Evolutionary conservation across 2,113 vertebrate species (phyloP).

Genomic region (Brienomyrus brachyistius): DNA sequence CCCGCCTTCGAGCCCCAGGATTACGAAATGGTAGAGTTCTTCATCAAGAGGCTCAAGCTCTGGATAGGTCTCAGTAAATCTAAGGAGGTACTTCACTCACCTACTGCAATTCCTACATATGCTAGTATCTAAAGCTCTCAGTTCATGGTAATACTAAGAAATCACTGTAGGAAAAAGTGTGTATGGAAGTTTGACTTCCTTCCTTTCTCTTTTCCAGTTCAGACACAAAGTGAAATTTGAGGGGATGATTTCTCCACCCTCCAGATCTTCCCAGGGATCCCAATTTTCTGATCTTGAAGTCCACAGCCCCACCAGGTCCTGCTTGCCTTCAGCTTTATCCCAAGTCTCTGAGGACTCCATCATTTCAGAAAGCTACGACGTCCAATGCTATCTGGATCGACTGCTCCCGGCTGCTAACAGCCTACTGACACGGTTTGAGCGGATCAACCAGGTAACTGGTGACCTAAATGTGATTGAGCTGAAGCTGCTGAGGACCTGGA

Average conservation of each 20-base stretch:
- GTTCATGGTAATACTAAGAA: neutral
- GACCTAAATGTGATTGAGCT: slow-evolving; percentile 56
- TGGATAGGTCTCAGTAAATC: slow-evolving; percentile 70
- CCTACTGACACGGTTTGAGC: slow-evolving; percentile 57
- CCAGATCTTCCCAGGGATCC: slow-evolving; percentile 55
- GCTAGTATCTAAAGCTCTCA: neutral
- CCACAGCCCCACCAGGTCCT: slow-evolving; percentile 12
- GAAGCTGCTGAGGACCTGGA: slow-evolving; percentile 45
- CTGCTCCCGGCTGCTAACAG: slow-evolving; percentile 48
- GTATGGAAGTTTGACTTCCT: neutral
- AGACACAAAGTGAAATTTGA: slow-evolving; percentile 72
- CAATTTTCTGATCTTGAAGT: slow-evolving; percentile 32
- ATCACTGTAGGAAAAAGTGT: neutral
- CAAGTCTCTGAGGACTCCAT: slow-evolving; percentile 45
- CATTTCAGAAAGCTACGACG: slow-evolving; percentile 32
- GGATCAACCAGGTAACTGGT: slow-evolving; percentile 52
- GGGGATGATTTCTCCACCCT: slow-evolving; percentile 56
- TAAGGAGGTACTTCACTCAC: slow-evolving; percentile 57
- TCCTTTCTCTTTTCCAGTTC: slow-evolving; percentile 50
- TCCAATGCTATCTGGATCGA: slow-evolving; percentile 49
- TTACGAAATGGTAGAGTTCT: slow-evolving; percentile 72
- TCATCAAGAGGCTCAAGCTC: slow-evolving; percentile 68
- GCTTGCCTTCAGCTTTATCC: slow-evolving; percentile 43
- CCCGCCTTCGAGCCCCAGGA: slow-evolving; percentile 59
- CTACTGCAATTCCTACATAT: neutral